Evolutionary conservation across 1,140 invertebrate species (phyloP).

Genomic region (Saxidomus purpurata): DNA sequence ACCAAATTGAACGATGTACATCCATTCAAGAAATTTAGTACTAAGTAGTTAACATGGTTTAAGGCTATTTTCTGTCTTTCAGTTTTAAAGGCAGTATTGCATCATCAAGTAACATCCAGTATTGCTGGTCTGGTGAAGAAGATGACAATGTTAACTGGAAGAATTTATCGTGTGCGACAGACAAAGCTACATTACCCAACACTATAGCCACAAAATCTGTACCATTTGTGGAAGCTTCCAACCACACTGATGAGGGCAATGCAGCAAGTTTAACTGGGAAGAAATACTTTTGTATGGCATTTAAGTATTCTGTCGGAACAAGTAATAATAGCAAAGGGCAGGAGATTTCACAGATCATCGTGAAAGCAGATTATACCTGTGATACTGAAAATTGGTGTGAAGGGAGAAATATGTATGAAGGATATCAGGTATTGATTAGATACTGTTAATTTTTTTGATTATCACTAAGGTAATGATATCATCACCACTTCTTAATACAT

Average conservation of each 20-base stretch:
- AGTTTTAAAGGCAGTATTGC: not conserved
- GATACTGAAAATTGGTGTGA: not conserved
- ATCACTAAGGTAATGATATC: too few species aligned
- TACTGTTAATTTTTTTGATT: too few species aligned
- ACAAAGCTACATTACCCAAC: not conserved
- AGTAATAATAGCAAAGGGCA: not conserved
- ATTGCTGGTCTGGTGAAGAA: constrained; percentile 29
- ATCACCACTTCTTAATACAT: too few species aligned
- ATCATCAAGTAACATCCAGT: not conserved
- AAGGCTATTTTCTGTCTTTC: not conserved
- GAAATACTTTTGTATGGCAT: constrained; percentile 23
- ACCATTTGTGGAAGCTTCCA: not conserved
- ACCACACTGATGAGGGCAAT: not conserved
- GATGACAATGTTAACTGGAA: constrained; percentile 1
- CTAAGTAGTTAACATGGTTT: too few species aligned
- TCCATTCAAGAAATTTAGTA: too few species aligned
- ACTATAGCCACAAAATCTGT: not conserved
- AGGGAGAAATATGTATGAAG: not conserved
- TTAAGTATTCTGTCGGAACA: constrained; percentile 9
- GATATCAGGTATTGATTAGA: not conserved
- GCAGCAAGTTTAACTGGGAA: not conserved
- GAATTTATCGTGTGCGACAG: not conserved
- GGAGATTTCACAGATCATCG: not conserved
- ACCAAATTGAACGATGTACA: too few species aligned
- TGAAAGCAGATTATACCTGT: constrained; percentile 10